Percentiles rank a stretch among this genome's conserved stretches.
Evolutionary conservation across 35 echinoderm and acorn worm species (phyloP).

Genomic region (Anneissia japonica): DNA sequence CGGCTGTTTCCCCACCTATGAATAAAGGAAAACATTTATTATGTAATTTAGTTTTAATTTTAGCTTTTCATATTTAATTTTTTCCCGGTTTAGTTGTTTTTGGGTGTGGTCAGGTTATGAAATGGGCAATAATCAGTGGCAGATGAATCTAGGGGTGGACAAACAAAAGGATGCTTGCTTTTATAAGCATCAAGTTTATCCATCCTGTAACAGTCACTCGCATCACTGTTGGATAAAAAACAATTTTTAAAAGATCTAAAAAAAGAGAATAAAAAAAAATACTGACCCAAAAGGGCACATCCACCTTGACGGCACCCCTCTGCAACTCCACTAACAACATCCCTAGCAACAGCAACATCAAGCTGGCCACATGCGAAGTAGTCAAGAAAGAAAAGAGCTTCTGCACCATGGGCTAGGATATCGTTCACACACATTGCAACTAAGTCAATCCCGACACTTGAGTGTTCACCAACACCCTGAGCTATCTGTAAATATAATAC

Average conservation of each 20-base stretch:
- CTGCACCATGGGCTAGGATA: constrained; percentile 81
- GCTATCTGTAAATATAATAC: constrained; percentile 72
- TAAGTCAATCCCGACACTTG: constrained; percentile 69
- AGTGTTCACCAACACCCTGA: constrained; percentile 56
- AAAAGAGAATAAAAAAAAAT: neutral
- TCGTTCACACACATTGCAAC: constrained; percentile 99
- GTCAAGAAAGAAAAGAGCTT: constrained; percentile 88
- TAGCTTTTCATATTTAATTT: no score
- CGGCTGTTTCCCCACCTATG: constrained; percentile 89
- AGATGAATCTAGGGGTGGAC: no score
- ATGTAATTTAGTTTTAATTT: no score
- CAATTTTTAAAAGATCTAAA: no score
- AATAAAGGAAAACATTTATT: neutral
- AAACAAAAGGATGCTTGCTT: no score
- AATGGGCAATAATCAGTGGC: no score
- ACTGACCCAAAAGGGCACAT: constrained; percentile 89
- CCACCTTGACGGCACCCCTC: constrained; percentile 75
- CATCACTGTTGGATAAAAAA: no score
- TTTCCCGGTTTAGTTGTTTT: no score
- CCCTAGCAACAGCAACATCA: constrained; percentile 51
- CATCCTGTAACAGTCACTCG: no score
- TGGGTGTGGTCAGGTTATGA: no score
- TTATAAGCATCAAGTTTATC: no score
- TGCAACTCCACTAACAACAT: constrained; percentile 72
- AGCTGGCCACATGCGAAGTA: constrained; percentile 86